Base-by-base conservation (phyloP, 2,113 vertebrate species). In the Murina feae region DNA sequence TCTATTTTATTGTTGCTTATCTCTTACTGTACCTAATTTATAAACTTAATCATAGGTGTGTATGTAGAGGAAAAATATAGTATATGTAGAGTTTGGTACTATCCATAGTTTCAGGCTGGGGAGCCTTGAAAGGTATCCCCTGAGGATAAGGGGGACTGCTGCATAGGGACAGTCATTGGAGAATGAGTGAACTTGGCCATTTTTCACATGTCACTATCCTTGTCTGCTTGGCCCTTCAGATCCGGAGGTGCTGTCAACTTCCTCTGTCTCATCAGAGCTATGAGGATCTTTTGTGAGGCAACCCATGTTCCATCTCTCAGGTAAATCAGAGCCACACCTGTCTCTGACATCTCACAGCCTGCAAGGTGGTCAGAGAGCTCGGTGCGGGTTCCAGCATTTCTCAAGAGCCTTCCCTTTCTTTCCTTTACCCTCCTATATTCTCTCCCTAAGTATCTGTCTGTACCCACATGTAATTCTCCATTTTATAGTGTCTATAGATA, bases 341-440 rank as follows among this genome's bases (percentile, higher is more conserved):
- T 74, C 53, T 89, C 55, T 21, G 68, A 28, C 10, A 37, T 79
- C 35, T 69, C 18, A 18, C 1, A 1, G 6, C 25, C 76, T n/a
- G 0, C 18, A 9, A 55, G 44, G 11, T 55, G 66, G 49, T 74
- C 28, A 32, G 81, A 75, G n/a, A 86, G 10, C 21, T 32, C 20
- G 30, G 53, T 28, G 23, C 12, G 8, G 3, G 16, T 69, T 30
- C 69, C 12, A 12, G 0, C 1, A 4, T 42, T 69, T 42, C 55
- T 81, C 18, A 37, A 88, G 35, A 78, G 20, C 0, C 2, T 68
- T 81, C 21, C 4, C 11, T 30, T 35, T 9, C 60, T 23, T 51
- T 55, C 51, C 2, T 12, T 0, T 0, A 0, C 3, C 2, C 9
- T 37, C 10, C 6, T 30, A 9, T 42, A 10, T 44, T 84, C 25